Evolutionary conservation across 2,888 invertebrate species (phyloP).

Genomic region (Ormia ochracea): DNA sequence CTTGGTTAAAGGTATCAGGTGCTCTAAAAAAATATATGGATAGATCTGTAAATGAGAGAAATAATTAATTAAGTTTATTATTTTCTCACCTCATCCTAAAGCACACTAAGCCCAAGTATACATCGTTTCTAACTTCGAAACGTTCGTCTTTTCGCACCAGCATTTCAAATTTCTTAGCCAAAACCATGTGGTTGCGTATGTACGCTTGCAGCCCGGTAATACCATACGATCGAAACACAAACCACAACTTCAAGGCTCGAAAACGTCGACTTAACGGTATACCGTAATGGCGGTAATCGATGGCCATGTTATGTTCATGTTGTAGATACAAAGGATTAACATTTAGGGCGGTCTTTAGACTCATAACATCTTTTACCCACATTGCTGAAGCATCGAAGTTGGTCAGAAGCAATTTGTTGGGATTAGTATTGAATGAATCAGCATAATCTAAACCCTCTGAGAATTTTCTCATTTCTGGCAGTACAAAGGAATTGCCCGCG

Average conservation of each 20-base stretch:
- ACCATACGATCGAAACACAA: slow-evolving; percentile 89
- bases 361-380: slow-evolving; percentile 88
- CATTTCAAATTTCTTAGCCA: slow-evolving; percentile 86
- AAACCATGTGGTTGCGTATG: slow-evolving; percentile 87
- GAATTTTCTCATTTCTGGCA: slow-evolving; percentile 86
- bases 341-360: slow-evolving; percentile 87
- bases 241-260: slow-evolving; percentile 91
- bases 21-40: slow-evolving; percentile 76
- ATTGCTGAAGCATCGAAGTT: slow-evolving; percentile 91
- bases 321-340: slow-evolving; percentile 92
- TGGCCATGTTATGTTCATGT: slow-evolving; percentile 85
- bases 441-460: slow-evolving; percentile 85
- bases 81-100: slow-evolving; percentile 80
- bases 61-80: background rate
- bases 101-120: slow-evolving; percentile 86
- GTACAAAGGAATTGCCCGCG: slow-evolving; percentile 90
- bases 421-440: slow-evolving; percentile 91
- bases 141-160: slow-evolving; percentile 83
- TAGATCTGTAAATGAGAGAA: background rate
- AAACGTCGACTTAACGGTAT: slow-evolving; percentile 91
- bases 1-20: slow-evolving; percentile 85
- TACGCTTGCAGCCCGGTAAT: slow-evolving; percentile 88
- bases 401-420: slow-evolving; percentile 91
- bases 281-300: slow-evolving; percentile 89
- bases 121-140: slow-evolving; percentile 88